A percentile compares a stretch with the other conserved stretches of the same genome.
Conservation (phyloP, 2,797 vertebrate genomes). For the Syngnathus acus region DNA sequence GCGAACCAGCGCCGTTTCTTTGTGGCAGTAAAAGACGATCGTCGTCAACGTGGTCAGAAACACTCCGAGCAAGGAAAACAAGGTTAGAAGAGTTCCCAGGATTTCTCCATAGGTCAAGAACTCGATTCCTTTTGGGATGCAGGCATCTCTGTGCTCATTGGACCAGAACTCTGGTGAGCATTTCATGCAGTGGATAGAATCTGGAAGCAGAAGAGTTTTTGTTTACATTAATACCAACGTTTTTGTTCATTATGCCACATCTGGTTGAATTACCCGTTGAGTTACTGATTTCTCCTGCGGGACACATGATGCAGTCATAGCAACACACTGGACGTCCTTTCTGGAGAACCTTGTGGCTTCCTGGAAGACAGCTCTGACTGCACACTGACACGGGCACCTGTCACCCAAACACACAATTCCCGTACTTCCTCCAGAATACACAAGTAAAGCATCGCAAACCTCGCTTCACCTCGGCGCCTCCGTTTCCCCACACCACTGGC, state of each 20-base stretch:
- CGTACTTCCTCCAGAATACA: background rate
- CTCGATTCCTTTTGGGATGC: slow-evolving; percentile 58
- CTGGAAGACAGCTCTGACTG: slow-evolving; percentile 61
- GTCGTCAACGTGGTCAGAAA: slow-evolving; percentile 48
- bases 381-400: slow-evolving; percentile 62
- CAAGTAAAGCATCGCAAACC: background rate
- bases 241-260: background rate
- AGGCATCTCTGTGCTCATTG: slow-evolving; percentile 52
- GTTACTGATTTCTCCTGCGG: slow-evolving; percentile 66
- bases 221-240: background rate
- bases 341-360: slow-evolving; percentile 60
- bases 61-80: slow-evolving; percentile 59
- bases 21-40: slow-evolving; percentile 59
- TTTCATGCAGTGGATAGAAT: slow-evolving; percentile 58
- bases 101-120: slow-evolving; percentile 62
- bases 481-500: slow-evolving; percentile 56
- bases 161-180: slow-evolving; percentile 62
- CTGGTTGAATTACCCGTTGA: slow-evolving; percentile 47
- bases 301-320: slow-evolving; percentile 62
- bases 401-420: slow-evolving; percentile 13
- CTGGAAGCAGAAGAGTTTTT: slow-evolving; percentile 27
- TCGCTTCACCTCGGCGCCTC: slow-evolving; percentile 40
- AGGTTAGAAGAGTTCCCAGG: slow-evolving; percentile 52
- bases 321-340: slow-evolving; percentile 66
- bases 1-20: slow-evolving; percentile 64